Conservation (phyloP, 2,797 vertebrate genomes). For the Falco berigora region DNA sequence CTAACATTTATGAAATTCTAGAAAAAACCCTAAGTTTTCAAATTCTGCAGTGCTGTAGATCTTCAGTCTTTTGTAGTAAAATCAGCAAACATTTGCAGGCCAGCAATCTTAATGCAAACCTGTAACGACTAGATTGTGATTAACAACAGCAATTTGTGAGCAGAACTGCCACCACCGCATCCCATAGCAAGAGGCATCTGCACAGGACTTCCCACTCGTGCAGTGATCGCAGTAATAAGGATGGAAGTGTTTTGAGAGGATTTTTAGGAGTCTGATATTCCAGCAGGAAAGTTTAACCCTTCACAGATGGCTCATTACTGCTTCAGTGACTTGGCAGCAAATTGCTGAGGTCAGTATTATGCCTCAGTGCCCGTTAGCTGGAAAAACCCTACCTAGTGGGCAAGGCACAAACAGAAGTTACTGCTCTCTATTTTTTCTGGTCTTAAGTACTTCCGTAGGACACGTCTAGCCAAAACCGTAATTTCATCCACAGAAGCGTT, state of each 20-base stretch:
- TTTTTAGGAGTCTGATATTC: background rate
- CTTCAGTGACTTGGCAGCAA: background rate
- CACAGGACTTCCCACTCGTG: background rate
- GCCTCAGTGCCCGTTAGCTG: too few relatives aligned
- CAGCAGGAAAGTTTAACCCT: background rate
- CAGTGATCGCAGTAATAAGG: background rate
- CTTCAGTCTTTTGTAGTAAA: background rate
- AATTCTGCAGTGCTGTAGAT: background rate
- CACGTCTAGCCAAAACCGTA: background rate
- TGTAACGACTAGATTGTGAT: background rate
- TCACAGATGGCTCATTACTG: background rate
- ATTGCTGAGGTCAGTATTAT: background rate
- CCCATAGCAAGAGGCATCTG: background rate
- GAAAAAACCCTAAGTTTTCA: background rate
- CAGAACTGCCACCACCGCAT: background rate
- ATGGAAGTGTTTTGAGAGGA: background rate
- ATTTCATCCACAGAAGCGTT: background rate
- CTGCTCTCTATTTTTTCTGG: background rate
- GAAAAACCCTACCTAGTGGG: background rate
- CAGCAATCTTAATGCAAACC: background rate
- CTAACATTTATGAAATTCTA: background rate
- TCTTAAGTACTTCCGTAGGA: background rate
- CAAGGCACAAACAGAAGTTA: background rate
- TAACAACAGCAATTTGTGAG: background rate
- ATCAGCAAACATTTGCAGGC: background rate